Percentiles rank a stretch among this genome's conserved stretches.
Conservation (phyloP, 2,888 invertebrate genomes). For the Papilio gigon region DNA sequence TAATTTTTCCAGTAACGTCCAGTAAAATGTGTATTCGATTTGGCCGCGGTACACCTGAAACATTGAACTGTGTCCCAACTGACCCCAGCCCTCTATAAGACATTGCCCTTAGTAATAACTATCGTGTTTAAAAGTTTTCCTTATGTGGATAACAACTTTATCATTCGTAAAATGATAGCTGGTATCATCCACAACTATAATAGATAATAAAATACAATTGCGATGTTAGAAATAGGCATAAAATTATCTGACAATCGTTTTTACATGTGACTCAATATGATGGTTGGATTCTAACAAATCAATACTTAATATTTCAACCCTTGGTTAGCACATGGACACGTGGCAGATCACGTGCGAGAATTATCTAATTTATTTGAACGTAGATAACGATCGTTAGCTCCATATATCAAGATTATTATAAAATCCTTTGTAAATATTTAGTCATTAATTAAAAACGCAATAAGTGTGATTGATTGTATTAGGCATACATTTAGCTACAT, state of each 20-base stretch:
- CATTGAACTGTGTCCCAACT: neutral
- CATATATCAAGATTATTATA: neutral
- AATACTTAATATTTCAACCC: constrained; percentile 10
- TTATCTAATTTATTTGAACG: constrained; percentile 3
- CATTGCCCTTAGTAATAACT: neutral
- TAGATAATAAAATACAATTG: neutral
- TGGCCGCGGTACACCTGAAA: neutral
- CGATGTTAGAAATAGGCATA: neutral
- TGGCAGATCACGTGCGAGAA: constrained; percentile 6
- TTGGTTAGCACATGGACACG: neutral
- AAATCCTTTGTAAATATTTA: neutral
- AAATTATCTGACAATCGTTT: neutral
- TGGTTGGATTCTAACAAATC: constrained; percentile 2
- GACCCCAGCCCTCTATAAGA: neutral
- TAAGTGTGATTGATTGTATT: neutral
- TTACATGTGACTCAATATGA: neutral
- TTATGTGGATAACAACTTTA: neutral
- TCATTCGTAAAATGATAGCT: neutral
- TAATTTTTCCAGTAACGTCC: neutral
- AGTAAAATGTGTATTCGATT: neutral
- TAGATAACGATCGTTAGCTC: constrained; percentile 3
- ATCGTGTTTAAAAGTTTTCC: neutral
- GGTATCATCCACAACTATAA: neutral
- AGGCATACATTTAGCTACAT: too few species aligned
- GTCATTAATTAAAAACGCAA: neutral